phyloP scores from a whole-genome alignment of 2,113 vertebrate genomes.

The Arenaria interpres region DNA sequence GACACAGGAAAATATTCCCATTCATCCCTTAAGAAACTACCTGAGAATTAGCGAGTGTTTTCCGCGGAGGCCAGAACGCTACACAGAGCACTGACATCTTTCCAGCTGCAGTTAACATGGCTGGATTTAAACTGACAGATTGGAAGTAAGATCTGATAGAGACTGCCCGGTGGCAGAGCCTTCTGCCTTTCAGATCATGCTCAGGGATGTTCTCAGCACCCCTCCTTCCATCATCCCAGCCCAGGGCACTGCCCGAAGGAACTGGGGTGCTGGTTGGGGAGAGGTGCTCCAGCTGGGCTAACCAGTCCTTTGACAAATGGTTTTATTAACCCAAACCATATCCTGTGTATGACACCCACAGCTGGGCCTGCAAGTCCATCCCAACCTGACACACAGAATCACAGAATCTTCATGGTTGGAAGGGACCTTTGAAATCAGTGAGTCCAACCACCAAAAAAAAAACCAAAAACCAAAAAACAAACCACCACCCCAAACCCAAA shows the following conservation, averaged over 20 bases:
- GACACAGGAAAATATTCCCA: accelerated
- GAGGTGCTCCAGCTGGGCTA: background rate
- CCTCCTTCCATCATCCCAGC: accelerated
- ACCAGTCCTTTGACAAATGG: background rate
- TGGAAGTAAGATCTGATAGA: background rate
- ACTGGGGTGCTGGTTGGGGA: accelerated
- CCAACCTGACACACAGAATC: no score
- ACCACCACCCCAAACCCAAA: no score
- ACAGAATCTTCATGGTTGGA: no score
- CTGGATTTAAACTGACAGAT: background rate
- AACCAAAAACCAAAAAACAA: no score
- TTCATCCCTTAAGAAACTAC: background rate
- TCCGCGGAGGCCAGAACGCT: background rate
- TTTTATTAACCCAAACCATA: background rate
- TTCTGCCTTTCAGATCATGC: background rate
- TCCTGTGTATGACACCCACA: accelerated
- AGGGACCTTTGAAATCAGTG: no score
- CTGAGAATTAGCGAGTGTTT: background rate
- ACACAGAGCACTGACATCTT: background rate
- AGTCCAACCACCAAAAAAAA: no score
- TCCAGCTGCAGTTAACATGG: background rate
- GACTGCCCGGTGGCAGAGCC: background rate
- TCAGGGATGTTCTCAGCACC: background rate
- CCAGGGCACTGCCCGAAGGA: background rate
- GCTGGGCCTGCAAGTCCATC: background rate